Evolutionary conservation across 2,113 vertebrate species (phyloP).

Genomic region (Podarcis muralis): DNA sequence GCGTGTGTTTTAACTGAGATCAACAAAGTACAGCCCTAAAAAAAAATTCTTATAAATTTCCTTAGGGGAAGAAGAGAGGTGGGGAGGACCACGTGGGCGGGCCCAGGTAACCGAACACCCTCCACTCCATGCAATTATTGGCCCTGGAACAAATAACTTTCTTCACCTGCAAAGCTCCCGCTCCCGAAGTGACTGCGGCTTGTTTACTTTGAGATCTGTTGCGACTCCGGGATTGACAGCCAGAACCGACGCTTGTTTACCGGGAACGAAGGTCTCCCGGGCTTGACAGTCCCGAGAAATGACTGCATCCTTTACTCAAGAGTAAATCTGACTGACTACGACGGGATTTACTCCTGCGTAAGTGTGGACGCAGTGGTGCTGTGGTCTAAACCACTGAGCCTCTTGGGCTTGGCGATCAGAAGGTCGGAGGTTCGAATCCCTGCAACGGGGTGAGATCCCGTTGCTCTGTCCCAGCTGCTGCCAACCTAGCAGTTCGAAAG

Average conservation of each 20-base stretch:
- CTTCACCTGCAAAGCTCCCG: neutral
- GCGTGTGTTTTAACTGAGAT: no score
- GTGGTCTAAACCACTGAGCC: no score
- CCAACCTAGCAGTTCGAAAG: no score
- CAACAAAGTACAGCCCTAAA: no score
- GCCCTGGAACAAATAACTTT: neutral
- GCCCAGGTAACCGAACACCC: neutral
- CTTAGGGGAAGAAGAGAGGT: neutral
- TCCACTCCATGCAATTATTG: neutral
- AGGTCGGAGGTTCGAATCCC: no score
- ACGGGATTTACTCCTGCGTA: neutral
- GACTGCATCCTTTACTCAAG: neutral
- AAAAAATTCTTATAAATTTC: no score
- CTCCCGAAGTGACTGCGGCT: neutral
- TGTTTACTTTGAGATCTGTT: neutral
- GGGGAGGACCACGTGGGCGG: no score
- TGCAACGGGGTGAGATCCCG: fast-evolving
- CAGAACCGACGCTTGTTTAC: neutral
- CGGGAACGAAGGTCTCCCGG: neutral
- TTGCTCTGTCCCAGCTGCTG: no score
- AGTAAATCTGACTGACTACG: neutral
- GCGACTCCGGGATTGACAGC: neutral
- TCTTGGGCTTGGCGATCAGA: no score
- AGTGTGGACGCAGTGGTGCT: neutral
- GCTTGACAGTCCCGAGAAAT: neutral